Base-by-base conservation (phyloP, 1,140 invertebrate genomes). In the Apolygus lucorum region DNA sequence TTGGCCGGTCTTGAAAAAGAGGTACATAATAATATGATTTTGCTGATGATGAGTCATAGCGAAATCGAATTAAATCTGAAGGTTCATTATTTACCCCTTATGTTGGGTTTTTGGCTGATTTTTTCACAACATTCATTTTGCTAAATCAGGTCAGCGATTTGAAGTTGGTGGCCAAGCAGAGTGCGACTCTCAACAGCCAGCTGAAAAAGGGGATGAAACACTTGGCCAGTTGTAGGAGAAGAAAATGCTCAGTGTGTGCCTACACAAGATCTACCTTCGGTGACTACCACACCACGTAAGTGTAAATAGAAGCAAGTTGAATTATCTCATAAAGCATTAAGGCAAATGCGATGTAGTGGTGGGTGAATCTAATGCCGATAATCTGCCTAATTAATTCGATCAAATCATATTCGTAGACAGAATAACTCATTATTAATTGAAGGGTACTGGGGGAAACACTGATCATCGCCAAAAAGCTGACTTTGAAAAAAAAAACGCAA, bases 211-310 rank as follows among this genome's bases (percentile, higher is more conserved):
- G 80, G 1, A 80, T 83, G 75, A 80, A 81, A 74, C 82, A 83
- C 70, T 73, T 83, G 21, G 81, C 81, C 11, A 79, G 79, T 14
- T 83, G 82, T 71, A 77, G 80, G 29, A 76, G 84, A 27, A 79
- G 83, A 70, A 82, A 85, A 68, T 87, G 85, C 72, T 85, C 84
- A 1, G 81, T 87, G 49, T 87, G 85, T 73, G 76, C 82, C 0
- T 86, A 87, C 69, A 83, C 84, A 0, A 82, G 80, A 72, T 79
- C 82, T n/a, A 83, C 84, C 0, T 86, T 86, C 71, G 80, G 82
- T 28, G 82, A 85, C 70, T 81, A 84, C 65, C 79, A 25, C 79
- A 78, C 66, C 68, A 21, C 69, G 26, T 70, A 26, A 54, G 52
- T 63, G 14, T 52, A 27, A 25, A 49, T 28, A n/a, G n/a, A n/a